phyloP scores from a whole-genome alignment of 2,113 vertebrate species.

The Beaufortia kweichowensis region DNA sequence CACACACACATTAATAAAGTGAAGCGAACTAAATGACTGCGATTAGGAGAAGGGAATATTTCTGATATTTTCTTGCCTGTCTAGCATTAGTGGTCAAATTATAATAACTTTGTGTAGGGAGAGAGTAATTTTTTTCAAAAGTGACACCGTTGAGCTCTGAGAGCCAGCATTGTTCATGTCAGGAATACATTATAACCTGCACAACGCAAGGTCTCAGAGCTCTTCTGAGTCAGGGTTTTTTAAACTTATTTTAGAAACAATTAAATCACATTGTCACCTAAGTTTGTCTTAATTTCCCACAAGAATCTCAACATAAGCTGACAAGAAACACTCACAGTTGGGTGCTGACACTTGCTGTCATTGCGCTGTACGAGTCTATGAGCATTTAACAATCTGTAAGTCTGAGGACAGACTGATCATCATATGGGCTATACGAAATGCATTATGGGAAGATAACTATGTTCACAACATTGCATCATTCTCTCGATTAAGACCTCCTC shows the following conservation, averaged over 20 bases:
- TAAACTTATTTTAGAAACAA: no score
- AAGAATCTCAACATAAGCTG: background rate
- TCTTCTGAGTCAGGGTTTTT: no score
- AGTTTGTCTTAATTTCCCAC: background rate
- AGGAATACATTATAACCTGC: no score
- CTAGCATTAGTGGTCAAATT: constrained; percentile 19
- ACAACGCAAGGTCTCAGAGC: no score
- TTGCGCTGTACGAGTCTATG: background rate
- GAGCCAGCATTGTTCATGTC: background rate
- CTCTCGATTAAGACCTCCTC: no score
- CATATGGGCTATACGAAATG: background rate
- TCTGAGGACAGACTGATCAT: background rate
- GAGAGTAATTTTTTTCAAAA: background rate
- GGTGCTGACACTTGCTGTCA: background rate
- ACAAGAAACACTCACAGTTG: background rate
- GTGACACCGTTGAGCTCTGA: background rate
- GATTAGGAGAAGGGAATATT: constrained; percentile 30
- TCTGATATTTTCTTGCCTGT: constrained; percentile 28
- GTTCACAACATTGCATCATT: no score
- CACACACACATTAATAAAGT: constrained; percentile 5
- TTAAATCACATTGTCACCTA: background rate
- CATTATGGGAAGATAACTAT: background rate
- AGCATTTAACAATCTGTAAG: background rate
- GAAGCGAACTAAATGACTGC: constrained; percentile 18
- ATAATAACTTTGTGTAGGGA: constrained; percentile 1